Evolutionary conservation across 2,113 vertebrate genomes (phyloP).

Genomic region (Microcebus tavaratra): DNA sequence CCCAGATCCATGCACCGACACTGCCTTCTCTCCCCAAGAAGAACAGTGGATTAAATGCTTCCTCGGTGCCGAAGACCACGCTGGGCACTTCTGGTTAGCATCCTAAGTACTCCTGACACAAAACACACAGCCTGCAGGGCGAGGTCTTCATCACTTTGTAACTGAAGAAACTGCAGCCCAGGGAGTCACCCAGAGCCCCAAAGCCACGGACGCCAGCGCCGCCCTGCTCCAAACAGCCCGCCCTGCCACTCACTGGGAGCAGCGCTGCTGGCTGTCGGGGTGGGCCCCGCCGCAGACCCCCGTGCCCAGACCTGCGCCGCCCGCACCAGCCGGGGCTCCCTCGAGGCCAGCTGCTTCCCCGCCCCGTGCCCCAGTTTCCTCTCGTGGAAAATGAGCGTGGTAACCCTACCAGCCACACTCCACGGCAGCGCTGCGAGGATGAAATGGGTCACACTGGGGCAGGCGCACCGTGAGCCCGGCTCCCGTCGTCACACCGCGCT

Average conservation of each 20-base stretch:
- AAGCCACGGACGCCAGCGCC: fast-evolving
- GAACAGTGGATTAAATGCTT: neutral
- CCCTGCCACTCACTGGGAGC: neutral
- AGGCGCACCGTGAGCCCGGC: fast-evolving
- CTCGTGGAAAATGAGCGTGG: neutral
- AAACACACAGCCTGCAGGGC: neutral
- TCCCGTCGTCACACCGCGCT: fast-evolving
- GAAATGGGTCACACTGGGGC: neutral
- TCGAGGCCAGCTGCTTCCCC: neutral
- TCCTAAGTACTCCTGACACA: neutral
- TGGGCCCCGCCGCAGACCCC: neutral
- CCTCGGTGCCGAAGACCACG: neutral
- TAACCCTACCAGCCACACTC: neutral
- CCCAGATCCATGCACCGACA: neutral
- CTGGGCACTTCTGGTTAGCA: neutral
- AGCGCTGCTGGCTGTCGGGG: fast-evolving
- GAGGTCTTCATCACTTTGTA: no score
- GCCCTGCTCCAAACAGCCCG: fast-evolving
- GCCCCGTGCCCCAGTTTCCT: neutral
- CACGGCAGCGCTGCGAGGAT: fast-evolving
- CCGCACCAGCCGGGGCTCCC: neutral
- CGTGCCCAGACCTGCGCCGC: fast-evolving
- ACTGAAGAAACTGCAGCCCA: neutral
- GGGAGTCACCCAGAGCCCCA: fast-evolving
- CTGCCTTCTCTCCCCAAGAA: neutral